Evolutionary conservation across 2,113 vertebrate species (phyloP).

Genomic region (Sinocyclocheilus rhinocerous): DNA sequence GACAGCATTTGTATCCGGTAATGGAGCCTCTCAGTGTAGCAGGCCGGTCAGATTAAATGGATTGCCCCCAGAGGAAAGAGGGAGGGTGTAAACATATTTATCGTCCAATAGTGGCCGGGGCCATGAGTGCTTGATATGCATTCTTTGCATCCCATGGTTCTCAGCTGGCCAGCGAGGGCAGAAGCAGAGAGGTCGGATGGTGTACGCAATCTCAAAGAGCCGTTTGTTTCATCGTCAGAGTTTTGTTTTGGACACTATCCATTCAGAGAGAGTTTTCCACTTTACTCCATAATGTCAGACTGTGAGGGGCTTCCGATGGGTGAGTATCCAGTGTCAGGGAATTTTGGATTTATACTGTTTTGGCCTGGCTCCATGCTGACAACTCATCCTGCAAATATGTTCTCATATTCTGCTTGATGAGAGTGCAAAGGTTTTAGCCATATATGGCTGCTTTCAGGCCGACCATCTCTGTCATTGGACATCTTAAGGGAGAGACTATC

Average conservation of each 20-base stretch:
- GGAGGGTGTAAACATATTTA: conserved; percentile 90
- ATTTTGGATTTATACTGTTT: conserved; percentile 51
- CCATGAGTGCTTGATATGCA: conserved; percentile 77
- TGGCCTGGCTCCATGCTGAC: conserved; percentile 64
- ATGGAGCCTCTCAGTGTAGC: conserved; percentile 36
- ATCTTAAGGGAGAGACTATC: not conserved
- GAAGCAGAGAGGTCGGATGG: conserved; percentile 55
- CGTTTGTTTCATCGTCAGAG: conserved; percentile 27
- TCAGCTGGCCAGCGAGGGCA: conserved; percentile 53
- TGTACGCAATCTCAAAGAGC: conserved; percentile 48
- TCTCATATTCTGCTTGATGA: conserved; percentile 56
- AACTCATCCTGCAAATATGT: conserved; percentile 64
- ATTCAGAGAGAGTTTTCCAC: conserved; percentile 44
- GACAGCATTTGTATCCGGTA: conserved; percentile 35
- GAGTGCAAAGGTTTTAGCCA: conserved; percentile 62
- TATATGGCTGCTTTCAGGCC: conserved; percentile 68
- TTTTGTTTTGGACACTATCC: conserved; percentile 17
- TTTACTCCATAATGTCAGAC: conserved; percentile 86
- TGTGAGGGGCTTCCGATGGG: conserved; percentile 89
- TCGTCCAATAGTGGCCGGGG: conserved; percentile 84
- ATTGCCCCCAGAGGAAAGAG: conserved; percentile 45
- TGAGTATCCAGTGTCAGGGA: conserved; percentile 72
- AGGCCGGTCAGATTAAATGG: conserved; percentile 50
- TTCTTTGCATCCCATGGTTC: conserved; percentile 80
- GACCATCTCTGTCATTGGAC: conserved; percentile 3